These are phyloP conservation scores for Actinia tenebrosa DNA, from an alignment of 64 coral and sea anemone species.

Conservation along the genomic window DNA sequence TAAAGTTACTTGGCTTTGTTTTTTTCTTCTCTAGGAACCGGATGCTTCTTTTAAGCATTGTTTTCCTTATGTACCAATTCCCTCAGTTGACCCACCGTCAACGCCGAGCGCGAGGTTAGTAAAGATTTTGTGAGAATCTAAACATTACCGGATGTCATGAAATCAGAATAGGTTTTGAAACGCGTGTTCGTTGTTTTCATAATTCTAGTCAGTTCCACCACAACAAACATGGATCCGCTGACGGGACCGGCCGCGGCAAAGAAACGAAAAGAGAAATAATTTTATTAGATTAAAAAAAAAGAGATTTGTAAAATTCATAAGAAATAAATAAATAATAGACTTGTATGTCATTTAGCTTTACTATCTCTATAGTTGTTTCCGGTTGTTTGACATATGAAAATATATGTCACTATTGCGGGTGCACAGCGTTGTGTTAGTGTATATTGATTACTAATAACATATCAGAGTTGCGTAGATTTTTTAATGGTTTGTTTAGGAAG, in stretches of 20 bases:
- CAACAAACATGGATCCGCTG: background rate
- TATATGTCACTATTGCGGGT: too few relatives aligned
- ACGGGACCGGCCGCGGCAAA: background rate
- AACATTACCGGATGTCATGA: background rate
- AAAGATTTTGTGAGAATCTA: constrained; percentile 1
- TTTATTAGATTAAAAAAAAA: background rate
- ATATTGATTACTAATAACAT: too few relatives aligned
- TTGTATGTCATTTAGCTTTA: background rate
- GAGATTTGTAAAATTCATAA: background rate
- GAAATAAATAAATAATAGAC: background rate
- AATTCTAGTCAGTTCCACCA: background rate
- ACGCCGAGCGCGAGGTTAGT: background rate
- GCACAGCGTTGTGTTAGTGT: too few relatives aligned
- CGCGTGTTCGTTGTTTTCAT: background rate
- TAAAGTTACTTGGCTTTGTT: background rate
- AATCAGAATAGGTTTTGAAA: constrained; percentile 4
- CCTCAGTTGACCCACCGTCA: background rate
- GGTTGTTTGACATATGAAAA: too few relatives aligned
- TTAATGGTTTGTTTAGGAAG: too few relatives aligned
- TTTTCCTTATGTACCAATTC: background rate
- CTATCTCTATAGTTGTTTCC: background rate
- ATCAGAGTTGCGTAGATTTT: too few relatives aligned
- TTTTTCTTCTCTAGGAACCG: background rate
- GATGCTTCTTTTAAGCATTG: background rate
- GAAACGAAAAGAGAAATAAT: background rate